phyloP scores from a whole-genome alignment of 2,113 vertebrate species.

The Sturnira hondurensis region DNA sequence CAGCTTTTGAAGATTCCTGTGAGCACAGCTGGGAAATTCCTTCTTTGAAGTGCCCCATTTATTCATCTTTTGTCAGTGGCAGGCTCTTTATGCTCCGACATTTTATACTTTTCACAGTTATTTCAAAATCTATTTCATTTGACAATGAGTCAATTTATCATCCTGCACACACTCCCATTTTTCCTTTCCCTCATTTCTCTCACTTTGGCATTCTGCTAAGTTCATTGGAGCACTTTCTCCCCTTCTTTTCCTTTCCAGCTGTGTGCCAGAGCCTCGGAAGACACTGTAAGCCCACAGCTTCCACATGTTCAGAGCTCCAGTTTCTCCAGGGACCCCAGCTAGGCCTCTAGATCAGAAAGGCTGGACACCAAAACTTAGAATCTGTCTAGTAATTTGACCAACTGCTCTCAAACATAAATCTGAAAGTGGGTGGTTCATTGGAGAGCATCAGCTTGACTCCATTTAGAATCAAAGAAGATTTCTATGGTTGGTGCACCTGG shows the following conservation, averaged over 20 bases:
- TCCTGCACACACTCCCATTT: constrained; percentile 9
- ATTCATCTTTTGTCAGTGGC: constrained; percentile 70
- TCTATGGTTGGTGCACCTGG: neutral
- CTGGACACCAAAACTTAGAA: neutral
- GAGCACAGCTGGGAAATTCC: constrained; percentile 64
- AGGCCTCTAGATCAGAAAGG: neutral
- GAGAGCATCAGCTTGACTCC: neutral
- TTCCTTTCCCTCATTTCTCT: neutral
- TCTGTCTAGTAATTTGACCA: neutral
- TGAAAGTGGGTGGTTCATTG: neutral
- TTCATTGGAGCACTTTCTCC: constrained; percentile 21
- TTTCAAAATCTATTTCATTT: constrained; percentile 67
- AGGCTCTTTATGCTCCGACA: constrained; percentile 51
- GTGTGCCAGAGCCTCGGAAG: neutral
- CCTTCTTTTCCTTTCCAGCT: neutral
- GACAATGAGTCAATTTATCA: constrained; percentile 56
- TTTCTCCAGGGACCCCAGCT: neutral
- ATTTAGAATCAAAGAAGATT: neutral
- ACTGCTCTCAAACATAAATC: neutral
- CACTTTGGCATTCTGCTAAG: constrained; percentile 34
- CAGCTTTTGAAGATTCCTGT: constrained; percentile 65
- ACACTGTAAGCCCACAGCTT: neutral
- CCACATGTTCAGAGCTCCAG: neutral
- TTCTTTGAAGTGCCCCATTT: constrained; percentile 70
- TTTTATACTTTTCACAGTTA: constrained; percentile 70